phyloP scores from a whole-genome alignment of 92 coral and sea anemone species.

The Pocillopora grandis region DNA sequence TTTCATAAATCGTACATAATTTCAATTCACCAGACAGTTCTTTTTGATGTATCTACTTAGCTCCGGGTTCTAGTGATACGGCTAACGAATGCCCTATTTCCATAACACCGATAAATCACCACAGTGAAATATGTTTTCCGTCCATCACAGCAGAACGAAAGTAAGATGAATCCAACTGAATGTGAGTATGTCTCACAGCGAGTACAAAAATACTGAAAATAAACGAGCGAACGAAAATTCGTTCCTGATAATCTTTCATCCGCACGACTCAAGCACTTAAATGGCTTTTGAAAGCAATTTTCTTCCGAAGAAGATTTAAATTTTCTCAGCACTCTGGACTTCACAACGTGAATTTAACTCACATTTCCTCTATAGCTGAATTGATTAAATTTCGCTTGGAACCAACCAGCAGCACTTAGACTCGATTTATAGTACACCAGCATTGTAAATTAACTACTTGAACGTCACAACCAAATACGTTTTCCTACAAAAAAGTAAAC shows the following conservation, averaged over 20 bases:
- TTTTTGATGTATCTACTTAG: neutral
- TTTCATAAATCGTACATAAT: neutral
- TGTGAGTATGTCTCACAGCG: too few relatives aligned
- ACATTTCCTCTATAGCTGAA: conserved; percentile 9
- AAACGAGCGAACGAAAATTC: too few relatives aligned
- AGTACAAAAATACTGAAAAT: too few relatives aligned
- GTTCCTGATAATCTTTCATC: neutral
- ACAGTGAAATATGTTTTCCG: too few relatives aligned
- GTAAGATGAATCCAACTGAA: too few relatives aligned
- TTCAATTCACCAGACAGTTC: neutral
- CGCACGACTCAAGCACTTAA: neutral
- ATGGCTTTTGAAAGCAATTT: neutral
- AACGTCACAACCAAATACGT: neutral
- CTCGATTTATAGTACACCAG: neutral
- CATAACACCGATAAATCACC: too few relatives aligned
- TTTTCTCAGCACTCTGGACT: neutral
- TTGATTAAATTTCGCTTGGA: conserved; percentile 1
- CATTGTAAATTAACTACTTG: neutral
- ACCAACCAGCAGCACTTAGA: neutral
- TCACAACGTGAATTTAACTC: conserved; percentile 8
- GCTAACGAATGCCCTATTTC: too few relatives aligned
- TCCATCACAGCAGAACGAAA: too few relatives aligned
- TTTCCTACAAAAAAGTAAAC: too few relatives aligned
- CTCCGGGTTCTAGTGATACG: neutral
- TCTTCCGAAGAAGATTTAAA: neutral